Evolutionary conservation across 2,888 invertebrate species (phyloP), one percentile per base, ranked within the genome.

Genomic region (Eupithecia exiguata): DNA sequence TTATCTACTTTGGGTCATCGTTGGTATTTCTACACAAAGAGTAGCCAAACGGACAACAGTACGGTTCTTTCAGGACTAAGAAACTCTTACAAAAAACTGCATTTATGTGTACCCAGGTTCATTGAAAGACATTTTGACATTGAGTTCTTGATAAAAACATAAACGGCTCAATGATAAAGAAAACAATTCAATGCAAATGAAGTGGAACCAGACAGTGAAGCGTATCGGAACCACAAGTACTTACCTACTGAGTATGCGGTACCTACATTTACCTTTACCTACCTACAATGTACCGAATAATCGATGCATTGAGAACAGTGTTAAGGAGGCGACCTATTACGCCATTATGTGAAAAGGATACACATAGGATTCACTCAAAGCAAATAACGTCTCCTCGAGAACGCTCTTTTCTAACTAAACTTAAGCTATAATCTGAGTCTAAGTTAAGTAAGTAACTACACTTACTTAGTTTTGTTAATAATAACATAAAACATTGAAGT

Each of bases 61-160:
- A 58, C 58, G 4, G 25, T 12, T 58, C 58, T 58, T 25, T 58
- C 58, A 58, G 58, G 25, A 21, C 58, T 58, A 58, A 58, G 58
- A 14, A 25, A 58, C 14, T 10, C 1, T 10, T 53, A 14, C 12
- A 25, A 58, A n/a, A 25, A 25, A 25, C 25, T 25, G 25, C 58
- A 58, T 58, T 25, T 58, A 58, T 58, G 58, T 4, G 4, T 25
- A 21, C 25, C 25, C 12, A 58, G 25, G 58, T 58, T 12, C 25
- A 58, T 14, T 58, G 25, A 58, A 58, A 21, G 58, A 58, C 58
- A 25, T 25, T 5, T 58, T 58, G 25, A 58, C 58, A 25, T 58
- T 58, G 58, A 25, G 58, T 25, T 58, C 58, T 58, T 25, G 58
- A 58, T 58, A 58, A 58, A 58, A 58, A 58, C 12, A 49, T n/a